Conservation (phyloP, 2,113 vertebrate genomes). For the Thymallus thymallus region DNA sequence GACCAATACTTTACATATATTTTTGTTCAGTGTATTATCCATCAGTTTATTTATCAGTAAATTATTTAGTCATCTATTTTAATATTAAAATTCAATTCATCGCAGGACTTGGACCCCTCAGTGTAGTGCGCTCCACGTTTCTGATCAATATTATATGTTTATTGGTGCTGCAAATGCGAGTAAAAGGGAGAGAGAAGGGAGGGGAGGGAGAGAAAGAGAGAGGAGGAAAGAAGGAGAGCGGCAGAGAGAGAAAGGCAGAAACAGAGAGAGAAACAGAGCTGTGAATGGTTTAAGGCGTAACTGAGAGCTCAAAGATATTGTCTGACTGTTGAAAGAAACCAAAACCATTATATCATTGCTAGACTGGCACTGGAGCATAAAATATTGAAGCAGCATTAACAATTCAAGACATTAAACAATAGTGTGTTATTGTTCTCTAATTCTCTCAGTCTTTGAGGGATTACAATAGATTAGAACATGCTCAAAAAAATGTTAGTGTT, state of each 20-base stretch:
- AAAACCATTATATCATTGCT: slow-evolving; percentile 27
- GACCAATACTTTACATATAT: too few species aligned
- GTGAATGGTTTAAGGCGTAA: slow-evolving; percentile 1
- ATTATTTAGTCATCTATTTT: too few species aligned
- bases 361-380: slow-evolving; percentile 43
- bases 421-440: slow-evolving; percentile 40
- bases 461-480: slow-evolving; percentile 9
- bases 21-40: too few species aligned
- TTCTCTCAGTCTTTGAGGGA: slow-evolving; percentile 18
- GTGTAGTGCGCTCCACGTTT: too few species aligned
- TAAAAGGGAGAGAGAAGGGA: too few species aligned
- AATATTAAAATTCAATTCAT: too few species aligned
- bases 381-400: slow-evolving; percentile 63
- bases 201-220: too few species aligned
- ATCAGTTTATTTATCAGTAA: too few species aligned
- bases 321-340: slow-evolving; percentile 26
- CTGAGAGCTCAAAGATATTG: slow-evolving; percentile 13
- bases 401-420: slow-evolving; percentile 56
- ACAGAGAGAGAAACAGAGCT: slow-evolving; percentile 8
- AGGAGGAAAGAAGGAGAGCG: not conserved
- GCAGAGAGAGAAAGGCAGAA: not conserved
- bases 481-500: slow-evolving; percentile 11
- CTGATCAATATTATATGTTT: too few species aligned
- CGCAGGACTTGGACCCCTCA: too few species aligned
- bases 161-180: too few species aligned